Base-by-base conservation (phyloP, 2,888 invertebrate genomes). In the Amblyjoppa proteus region DNA sequence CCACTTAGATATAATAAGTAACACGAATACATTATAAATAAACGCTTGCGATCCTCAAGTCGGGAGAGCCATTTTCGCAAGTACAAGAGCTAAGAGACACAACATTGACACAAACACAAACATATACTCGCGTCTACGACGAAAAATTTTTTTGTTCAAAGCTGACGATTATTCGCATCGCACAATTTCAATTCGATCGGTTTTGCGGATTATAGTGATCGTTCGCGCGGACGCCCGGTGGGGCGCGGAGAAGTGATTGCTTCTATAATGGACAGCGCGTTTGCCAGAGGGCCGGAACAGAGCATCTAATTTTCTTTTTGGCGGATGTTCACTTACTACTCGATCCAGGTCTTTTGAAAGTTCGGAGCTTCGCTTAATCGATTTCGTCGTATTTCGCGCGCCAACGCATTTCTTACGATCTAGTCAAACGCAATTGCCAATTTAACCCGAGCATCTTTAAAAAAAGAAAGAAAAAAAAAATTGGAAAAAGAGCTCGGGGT, bases 41-140 rank as follows among this genome's bases (percentile, higher is more conserved):
- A 73, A 69, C 77, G 82, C 76, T 85, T 85, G 85, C 85, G 85
- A 85, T 85, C 79, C 85, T 80, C 71, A 51, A 83, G 25, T 76
- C 68, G 73, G 85, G 76, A 73, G 73, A 82, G 85, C 82, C 79
- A 73, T 85, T 85, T 28, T 77, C 71, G 79, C 81, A 45, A 66
- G 53, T 41, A 58, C 64, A 25, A 41, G 74, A 66, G 34, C 49
- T 64, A 51, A 71, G 41, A 51, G 25, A 76, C 56, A 58, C 73
- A 68, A 34, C 51, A 66, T 20, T 61, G 64, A 64, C 34, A 53
- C 51, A 11, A 56, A 58, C n/a, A 49, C 64, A 75, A 53, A 78
- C 66, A 69, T 20, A 68, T 41, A 69, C 51, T 58, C 58, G 25
- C 28, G 25, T 58, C 28, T 58, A 13, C 11, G 58, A 58, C 58